Evolutionary conservation across 1,140 invertebrate species (phyloP), one percentile per base, ranked within the genome.

Genomic region (Lepidurus arcticus): DNA sequence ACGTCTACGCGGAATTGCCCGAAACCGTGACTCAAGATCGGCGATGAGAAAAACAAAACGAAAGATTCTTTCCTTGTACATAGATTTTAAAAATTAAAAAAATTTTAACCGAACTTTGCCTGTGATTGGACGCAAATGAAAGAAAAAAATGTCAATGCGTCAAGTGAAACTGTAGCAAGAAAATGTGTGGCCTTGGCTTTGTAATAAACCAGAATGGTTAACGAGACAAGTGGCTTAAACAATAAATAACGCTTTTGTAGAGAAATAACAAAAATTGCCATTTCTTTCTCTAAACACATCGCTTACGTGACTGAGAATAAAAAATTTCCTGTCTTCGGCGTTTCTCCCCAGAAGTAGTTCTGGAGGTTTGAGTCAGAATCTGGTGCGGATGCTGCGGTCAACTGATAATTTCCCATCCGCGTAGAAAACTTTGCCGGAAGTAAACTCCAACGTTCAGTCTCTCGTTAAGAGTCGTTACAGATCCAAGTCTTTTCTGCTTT

Each of bases 1-100:
- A 92, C 84, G 84, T 92, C 42, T 93, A 93, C 83, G 90, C 91
- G 1, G 91, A 92, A 84, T 76, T 83, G 85, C 43, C 75, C 74
- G 43, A 45, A 21, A 44, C 43, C 10, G 43, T 8, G 53, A 65
- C 53, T 53, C 10, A 76, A 44, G 44, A 76, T 21, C 75, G 21
- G 75, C 47, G 75, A 47, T 76, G 26, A 44, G 34, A 34, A 34
- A 34, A 34, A 45, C n/a, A n/a, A 47, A 2, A 16, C 43, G 9
- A 45, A 44, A 44, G 10, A 21, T 44, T 7, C n/a, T 43, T 44
- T 13, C 21, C 0, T 65, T 65, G 53, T 65, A 65, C 8, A 65
- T 65, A 65, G 6, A n/a, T 21, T 65, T 65, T 9, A 65, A 65
- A 65, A 65, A 65, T 10, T 65, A 65, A 65, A 65, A 65, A 65